Conservation (phyloP, 2,797 vertebrate genomes). For the Bradypodion ventrale region DNA sequence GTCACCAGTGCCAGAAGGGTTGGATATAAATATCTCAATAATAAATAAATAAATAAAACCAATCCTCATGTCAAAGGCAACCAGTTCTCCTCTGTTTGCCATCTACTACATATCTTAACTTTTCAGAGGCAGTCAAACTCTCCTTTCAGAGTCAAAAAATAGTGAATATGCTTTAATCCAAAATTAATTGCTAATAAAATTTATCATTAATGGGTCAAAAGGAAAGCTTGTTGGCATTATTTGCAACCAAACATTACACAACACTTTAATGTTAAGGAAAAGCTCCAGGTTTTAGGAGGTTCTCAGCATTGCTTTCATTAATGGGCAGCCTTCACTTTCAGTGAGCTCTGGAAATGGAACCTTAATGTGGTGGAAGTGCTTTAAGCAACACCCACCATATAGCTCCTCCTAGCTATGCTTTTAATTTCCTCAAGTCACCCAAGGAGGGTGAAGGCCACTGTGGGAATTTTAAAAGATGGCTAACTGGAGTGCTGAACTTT, state of each 20-base stretch:
- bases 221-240: not conserved
- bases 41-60: too few relatives aligned
- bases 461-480: not conserved
- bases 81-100: not conserved
- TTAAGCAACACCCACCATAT: not conserved
- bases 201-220: not conserved
- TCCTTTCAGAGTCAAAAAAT: not conserved
- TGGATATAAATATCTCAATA: too few relatives aligned
- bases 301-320: too few relatives aligned
- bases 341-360: too few relatives aligned
- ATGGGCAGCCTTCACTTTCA: too few relatives aligned
- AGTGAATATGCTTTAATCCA: not conserved
- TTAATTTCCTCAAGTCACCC: not conserved
- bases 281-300: not conserved
- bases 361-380: not conserved
- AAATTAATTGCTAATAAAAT: not conserved
- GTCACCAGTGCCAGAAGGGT: too few relatives aligned
- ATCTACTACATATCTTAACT: too few relatives aligned
- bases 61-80: not conserved
- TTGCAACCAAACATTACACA: not conserved
- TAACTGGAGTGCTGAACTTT: not conserved
- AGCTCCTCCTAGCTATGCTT: not conserved
- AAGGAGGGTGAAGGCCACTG: not conserved
- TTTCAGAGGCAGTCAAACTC: not conserved
- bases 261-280: not conserved